Evolutionary conservation across 2,797 vertebrate genomes (phyloP), one percentile per base, ranked within the genome.

Genomic region (Rhyacichthys aspro): DNA sequence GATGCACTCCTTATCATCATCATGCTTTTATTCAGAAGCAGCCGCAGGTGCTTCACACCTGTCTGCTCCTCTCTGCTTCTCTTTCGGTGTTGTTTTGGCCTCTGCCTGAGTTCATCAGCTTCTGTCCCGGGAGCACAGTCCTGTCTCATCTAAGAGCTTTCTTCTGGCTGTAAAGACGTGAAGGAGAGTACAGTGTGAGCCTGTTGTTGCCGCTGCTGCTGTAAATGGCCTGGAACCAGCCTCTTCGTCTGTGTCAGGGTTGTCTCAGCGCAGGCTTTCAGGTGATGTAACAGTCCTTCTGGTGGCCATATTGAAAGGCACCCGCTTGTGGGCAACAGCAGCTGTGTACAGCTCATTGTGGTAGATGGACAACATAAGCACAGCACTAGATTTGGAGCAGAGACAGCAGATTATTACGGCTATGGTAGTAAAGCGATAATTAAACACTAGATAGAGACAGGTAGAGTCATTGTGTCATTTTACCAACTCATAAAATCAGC

Each of bases 211-310:
- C n/a, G n/a, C n/a, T n/a, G n/a, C 64, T 58, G 42, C 56, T 48
- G 60, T 53, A 59, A 59, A 73, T 55, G 1, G 42, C 57, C 72
- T 42, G 48, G 19, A 74, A 59, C 55, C 36, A 59, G 48, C 50
- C 18, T 59, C 10, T 0, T 34, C 56, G 49, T 34, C 18, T 47
- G 23, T 37, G 48, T 37, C 15, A n/a, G 54, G 47, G 19, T 7
- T 55, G 62, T 70, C 74, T 45, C 17, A 42, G 41, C 1, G 49
- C 5, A 33, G 62, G 28, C 64, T 70, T 61, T 73, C 68, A 75
- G 72, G 68, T 76, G 76, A 82, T 59, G 81, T 69, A 72, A 72
- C 59, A 11, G 65, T 59, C 65, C 70, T 63, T 68, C 65, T 78
- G 73, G 41, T 76, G 67, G 64, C 74, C 68, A 59, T 72, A 67